Evolutionary conservation across 2,888 invertebrate species (phyloP), one percentile per base, ranked within the genome.

Genomic region (Temnothorax unifasciatus): DNA sequence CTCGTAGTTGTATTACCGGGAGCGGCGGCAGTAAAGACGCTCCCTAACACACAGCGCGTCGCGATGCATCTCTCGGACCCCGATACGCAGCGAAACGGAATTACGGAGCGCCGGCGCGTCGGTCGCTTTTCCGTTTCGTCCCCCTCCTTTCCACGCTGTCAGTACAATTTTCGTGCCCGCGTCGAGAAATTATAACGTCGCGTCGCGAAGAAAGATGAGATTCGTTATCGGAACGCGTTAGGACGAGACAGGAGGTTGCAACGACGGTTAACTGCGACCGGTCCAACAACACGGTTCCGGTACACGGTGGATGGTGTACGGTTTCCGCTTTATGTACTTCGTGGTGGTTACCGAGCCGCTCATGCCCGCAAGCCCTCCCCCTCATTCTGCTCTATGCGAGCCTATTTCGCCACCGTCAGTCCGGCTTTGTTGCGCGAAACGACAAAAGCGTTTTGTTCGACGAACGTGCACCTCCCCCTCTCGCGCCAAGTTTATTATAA

Each of bases 381-480:
- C 77, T 81, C 68, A 41, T 77, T 81, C 69, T 57, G 25, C 52
- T 59, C 29, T 79, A 63, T 54, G 52, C 29, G 66, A 57, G 57
- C 82, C 75, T 84, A 63, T 85, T 89, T 63, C 82, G 64, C 76
- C 61, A 73, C 85, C 84, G 63, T 68, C 82, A 82, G 86, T 82
- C 84, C 82, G 87, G 90, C 92, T 89, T 92, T 91, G 92, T 92
- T 87, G 85, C 73, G 29, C 68, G 83, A 74, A 73, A 89, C 87
- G 90, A 93, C 93, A 92, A 93, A 92, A 90, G 92, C 88, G 88
- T 91, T 92, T 93, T 93, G 93, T 93, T 93, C 92, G 89, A 86
- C 82, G 87, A 86, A 69, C 82, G 79, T 82, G 82, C 71, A 71
- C 84, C 84, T 69, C 34, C 38, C 69, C 79, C 73, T 75, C 83